Conservation (phyloP, 2,113 vertebrate genomes). For the Eulacestoma nigropectus region DNA sequence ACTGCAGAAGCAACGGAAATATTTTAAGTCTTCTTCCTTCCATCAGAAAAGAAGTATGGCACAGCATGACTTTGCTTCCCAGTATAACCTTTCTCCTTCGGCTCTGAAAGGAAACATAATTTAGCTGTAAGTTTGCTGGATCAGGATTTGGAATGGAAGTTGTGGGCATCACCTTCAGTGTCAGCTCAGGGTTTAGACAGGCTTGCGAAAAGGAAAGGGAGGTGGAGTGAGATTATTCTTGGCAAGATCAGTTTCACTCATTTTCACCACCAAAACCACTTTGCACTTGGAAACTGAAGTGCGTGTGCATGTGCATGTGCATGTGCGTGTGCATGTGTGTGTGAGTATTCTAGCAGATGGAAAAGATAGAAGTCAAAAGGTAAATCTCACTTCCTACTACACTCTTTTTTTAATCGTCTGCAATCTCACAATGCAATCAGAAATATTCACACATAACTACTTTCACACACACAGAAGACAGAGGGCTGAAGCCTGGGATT, state of each 20-base stretch:
- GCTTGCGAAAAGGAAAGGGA: neutral
- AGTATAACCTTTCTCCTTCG: neutral
- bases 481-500: neutral
- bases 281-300: neutral
- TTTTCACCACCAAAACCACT: constrained; percentile 36
- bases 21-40: neutral
- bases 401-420: neutral
- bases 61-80: neutral
- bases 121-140: neutral
- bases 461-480: neutral
- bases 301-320: neutral
- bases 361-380: constrained; percentile 34
- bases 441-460: neutral
- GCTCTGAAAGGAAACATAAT: neutral
- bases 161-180: neutral
- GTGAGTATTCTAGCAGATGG: constrained; percentile 15
- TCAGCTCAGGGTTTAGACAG: constrained; percentile 21
- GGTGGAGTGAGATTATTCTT: constrained; percentile 8
- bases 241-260: constrained; percentile 53
- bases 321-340: neutral
- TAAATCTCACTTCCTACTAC: constrained; percentile 43
- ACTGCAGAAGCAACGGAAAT: neutral
- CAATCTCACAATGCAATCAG: neutral
- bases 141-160: neutral
- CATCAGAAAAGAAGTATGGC: neutral